These are phyloP conservation scores for Oncorhynchus nerka DNA, from an alignment of 2,113 vertebrate species.

Conservation along the genomic window DNA sequence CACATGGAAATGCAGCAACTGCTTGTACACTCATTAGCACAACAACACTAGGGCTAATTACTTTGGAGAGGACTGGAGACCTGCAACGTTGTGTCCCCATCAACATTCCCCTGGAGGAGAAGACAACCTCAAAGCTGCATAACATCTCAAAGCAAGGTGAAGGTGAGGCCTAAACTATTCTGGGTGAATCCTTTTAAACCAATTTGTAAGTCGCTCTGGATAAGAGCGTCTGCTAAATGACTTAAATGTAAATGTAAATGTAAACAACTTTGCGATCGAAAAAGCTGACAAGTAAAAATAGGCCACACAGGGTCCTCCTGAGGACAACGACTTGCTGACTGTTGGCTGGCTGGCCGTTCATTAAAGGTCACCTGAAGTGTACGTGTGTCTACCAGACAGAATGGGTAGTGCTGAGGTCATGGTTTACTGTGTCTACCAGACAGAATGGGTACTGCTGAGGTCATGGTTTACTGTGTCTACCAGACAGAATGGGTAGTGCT, in stretches of 20 bases:
- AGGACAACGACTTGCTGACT: constrained; percentile 58
- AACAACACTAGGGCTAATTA: too few species aligned
- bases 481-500: too few species aligned
- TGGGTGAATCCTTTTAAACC: constrained; percentile 61
- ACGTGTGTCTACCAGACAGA: background rate
- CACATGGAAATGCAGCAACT: background rate
- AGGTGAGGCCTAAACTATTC: constrained; percentile 41
- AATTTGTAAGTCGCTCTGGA: too few species aligned
- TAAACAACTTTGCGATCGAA: constrained; percentile 34
- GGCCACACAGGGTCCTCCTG: constrained; percentile 41
- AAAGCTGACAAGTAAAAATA: constrained; percentile 70
- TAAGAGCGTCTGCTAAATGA: too few species aligned
- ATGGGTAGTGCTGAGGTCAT: too few species aligned
- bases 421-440: too few species aligned
- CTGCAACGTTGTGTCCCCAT: too few species aligned
- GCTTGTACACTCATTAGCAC: background rate
- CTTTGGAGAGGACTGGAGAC: too few species aligned
- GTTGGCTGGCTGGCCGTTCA: constrained; percentile 44
- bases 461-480: too few species aligned
- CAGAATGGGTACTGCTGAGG: too few species aligned
- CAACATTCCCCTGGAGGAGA: too few species aligned
- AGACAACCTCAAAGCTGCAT: background rate
- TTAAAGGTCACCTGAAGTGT: constrained; percentile 54
- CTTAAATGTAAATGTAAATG: too few species aligned
- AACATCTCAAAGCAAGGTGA: constrained; percentile 35